Percentiles rank a stretch among this genome's conserved stretches.
Conservation (phyloP, 2,888 invertebrate species). For the Nomada fabriciana region DNA sequence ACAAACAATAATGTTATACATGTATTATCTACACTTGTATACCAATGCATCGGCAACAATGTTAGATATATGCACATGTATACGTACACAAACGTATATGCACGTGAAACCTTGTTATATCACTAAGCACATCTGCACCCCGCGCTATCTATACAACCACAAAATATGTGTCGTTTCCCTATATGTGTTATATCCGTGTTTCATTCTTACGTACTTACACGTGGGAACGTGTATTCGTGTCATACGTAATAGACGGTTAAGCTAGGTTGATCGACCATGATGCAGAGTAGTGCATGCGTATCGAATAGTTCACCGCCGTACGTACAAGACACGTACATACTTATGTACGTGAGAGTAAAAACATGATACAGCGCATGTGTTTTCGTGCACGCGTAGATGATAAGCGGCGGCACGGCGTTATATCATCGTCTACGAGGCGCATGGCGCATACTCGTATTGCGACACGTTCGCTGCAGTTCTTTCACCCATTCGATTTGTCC, state of each 20-base stretch:
- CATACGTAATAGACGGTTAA: constrained; percentile 57
- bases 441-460: constrained; percentile 46
- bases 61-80: neutral
- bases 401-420: constrained; percentile 66
- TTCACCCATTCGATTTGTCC: constrained; percentile 61
- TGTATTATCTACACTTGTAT: constrained; percentile 5
- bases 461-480: constrained; percentile 55
- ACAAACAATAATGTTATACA: neutral
- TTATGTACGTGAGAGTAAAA: constrained; percentile 21
- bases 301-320: constrained; percentile 58
- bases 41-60: neutral
- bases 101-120: constrained; percentile 41
- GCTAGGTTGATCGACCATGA: constrained; percentile 56
- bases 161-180: neutral
- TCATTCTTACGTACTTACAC: neutral
- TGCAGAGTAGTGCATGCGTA: constrained; percentile 66
- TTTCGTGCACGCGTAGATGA: constrained; percentile 44
- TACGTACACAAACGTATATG: neutral
- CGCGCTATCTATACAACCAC: constrained; percentile 18
- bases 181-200: neutral
- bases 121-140: constrained; percentile 28
- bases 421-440: constrained; percentile 66
- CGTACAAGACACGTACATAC: constrained; percentile 21
- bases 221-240: neutral
- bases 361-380: constrained; percentile 33